Evolutionary conservation across 2,113 vertebrate genomes (phyloP).

Genomic region (Hassar affinis): DNA sequence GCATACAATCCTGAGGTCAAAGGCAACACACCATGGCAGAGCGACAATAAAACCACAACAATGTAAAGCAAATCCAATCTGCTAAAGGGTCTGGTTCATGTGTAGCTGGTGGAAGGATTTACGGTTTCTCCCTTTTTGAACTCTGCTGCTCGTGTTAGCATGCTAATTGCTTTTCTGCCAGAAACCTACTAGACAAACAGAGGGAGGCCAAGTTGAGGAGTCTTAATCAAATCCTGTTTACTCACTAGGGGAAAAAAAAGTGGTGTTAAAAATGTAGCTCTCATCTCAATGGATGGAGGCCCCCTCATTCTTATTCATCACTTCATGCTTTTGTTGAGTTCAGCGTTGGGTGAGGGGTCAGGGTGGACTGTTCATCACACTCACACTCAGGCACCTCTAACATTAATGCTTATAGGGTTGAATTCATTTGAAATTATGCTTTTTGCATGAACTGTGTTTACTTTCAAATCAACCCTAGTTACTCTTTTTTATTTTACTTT

Average conservation of each 20-base stretch:
- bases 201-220: slow-evolving; percentile 5
- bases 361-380: slow-evolving; percentile 31
- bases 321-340: slow-evolving; percentile 22
- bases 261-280: slow-evolving; percentile 23
- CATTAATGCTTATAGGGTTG: neutral
- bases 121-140: slow-evolving; percentile 35
- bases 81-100: slow-evolving; percentile 8
- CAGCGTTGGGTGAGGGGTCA: slow-evolving; percentile 43
- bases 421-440: neutral
- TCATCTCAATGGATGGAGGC: slow-evolving; percentile 9
- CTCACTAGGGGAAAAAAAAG: slow-evolving; percentile 31
- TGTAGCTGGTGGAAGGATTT: slow-evolving; percentile 25
- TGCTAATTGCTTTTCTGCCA: slow-evolving; percentile 59
- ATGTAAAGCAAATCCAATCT: slow-evolving; percentile 44
- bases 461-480: neutral
- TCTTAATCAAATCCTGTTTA: slow-evolving; percentile 38
- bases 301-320: slow-evolving; percentile 44
- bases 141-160: slow-evolving; percentile 37
- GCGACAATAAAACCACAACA: slow-evolving; percentile 49
- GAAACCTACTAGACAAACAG: slow-evolving; percentile 46
- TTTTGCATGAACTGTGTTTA: neutral
- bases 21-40: slow-evolving; percentile 17
- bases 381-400: slow-evolving; percentile 21
- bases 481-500: neutral
- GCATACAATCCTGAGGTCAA: neutral